phyloP scores from a whole-genome alignment of 2,797 vertebrate genomes.

The Darevskia mixta region DNA sequence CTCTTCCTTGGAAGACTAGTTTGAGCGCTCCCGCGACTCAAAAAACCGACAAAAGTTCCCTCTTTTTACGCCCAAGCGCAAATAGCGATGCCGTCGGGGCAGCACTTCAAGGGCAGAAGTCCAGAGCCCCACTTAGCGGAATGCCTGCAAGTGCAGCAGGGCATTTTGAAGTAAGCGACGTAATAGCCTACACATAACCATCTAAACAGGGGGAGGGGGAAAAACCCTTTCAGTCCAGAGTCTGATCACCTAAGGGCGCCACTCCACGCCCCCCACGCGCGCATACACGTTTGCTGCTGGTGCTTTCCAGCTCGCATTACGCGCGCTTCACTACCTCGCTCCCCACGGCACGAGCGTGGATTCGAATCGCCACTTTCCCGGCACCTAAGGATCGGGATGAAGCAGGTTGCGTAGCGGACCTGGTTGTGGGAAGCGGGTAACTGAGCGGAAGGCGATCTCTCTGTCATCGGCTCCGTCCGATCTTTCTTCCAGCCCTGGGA shows the following conservation, averaged over 20 bases:
- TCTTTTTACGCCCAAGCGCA: background rate
- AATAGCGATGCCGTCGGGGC: too few relatives aligned
- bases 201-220: background rate
- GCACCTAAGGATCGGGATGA: background rate
- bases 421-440: background rate
- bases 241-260: too few relatives aligned
- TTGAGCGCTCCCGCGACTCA: background rate
- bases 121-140: too few relatives aligned
- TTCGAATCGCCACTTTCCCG: background rate
- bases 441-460: background rate
- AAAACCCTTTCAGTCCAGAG: too few relatives aligned
- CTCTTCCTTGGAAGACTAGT: background rate
- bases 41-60: background rate
- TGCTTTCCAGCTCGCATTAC: background rate
- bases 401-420: too few relatives aligned
- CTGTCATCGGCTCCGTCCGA: background rate
- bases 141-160: too few relatives aligned
- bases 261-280: background rate
- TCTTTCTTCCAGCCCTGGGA: background rate
- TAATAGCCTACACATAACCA: background rate
- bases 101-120: too few relatives aligned
- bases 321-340: background rate
- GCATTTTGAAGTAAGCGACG: too few relatives aligned
- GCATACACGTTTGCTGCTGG: too few relatives aligned
- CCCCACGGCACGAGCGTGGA: too few relatives aligned